Percentiles rank a stretch among this genome's conserved stretches.
These are phyloP conservation scores for Allacma fusca DNA, from an alignment of 2,888 invertebrate genomes.

Conservation along the genomic window DNA sequence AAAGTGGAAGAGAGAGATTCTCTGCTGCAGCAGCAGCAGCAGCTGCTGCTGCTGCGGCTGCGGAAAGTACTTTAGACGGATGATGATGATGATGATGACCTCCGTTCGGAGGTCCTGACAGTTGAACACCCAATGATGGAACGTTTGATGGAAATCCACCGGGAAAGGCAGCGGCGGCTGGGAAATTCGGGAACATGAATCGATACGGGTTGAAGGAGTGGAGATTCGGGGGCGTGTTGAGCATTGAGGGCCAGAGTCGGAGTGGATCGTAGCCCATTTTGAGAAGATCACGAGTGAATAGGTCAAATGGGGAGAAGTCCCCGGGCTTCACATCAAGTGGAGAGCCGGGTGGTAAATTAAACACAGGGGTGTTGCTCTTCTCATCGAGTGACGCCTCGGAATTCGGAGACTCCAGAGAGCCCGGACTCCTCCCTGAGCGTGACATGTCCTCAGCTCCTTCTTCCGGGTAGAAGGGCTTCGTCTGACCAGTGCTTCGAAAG, in stretches of 20 bases:
- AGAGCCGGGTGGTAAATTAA: slow-evolving; percentile 59
- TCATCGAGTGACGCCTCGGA: slow-evolving; percentile 76
- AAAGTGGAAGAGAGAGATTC: slow-evolving; percentile 41
- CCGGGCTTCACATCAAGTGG: slow-evolving; percentile 60
- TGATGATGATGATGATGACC: too few relatives aligned
- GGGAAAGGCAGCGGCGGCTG: slow-evolving; percentile 56
- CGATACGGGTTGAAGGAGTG: slow-evolving; percentile 59
- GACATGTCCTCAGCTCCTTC: slow-evolving; percentile 44
- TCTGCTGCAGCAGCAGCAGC: slow-evolving; percentile 29
- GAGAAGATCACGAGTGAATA: slow-evolving; percentile 59
- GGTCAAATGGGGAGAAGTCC: slow-evolving; percentile 60
- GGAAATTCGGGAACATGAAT: slow-evolving; percentile 59
- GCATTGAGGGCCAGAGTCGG: slow-evolving; percentile 60
- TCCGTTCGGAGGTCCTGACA: slow-evolving; percentile 13
- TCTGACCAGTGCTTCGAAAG: slow-evolving; percentile 53
- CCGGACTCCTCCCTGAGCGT: slow-evolving; percentile 53
- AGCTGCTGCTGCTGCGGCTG: too few relatives aligned
- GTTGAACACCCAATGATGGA: slow-evolving; percentile 36
- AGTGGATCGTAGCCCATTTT: slow-evolving; percentile 61
- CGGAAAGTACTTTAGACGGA: slow-evolving; percentile 10
- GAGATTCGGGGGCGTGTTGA: slow-evolving; percentile 54
- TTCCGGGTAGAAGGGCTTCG: slow-evolving; percentile 48
- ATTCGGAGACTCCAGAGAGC: slow-evolving; percentile 83
- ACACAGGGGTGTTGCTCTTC: slow-evolving; percentile 53
- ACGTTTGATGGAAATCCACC: slow-evolving; percentile 54